Evolutionary conservation across 2,113 vertebrate species (phyloP).

Genomic region (Syngnathus floridae): DNA sequence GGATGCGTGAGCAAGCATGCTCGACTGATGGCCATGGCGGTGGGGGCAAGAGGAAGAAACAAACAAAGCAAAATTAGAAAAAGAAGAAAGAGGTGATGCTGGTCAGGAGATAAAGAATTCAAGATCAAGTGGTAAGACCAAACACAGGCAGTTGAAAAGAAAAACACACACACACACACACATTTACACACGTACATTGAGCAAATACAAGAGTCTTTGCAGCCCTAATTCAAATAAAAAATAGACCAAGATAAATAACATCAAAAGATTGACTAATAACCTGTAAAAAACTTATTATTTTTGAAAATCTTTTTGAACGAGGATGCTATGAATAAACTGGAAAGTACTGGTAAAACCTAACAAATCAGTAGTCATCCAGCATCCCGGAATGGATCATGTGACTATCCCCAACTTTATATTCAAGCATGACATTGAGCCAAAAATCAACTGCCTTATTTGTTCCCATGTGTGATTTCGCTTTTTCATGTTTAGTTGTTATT

Average conservation of each 20-base stretch:
- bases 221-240: no score
- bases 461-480: background rate
- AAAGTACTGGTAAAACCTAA: background rate
- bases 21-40: slow-evolving; percentile 59
- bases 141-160: background rate
- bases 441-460: background rate
- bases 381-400: background rate
- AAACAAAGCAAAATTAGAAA: slow-evolving; percentile 39
- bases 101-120: slow-evolving; percentile 21
- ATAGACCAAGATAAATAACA: no score
- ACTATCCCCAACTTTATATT: background rate
- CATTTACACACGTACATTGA: no score
- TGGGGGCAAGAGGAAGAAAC: slow-evolving; percentile 17
- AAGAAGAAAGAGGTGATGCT: slow-evolving; percentile 15
- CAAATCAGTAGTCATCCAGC: background rate
- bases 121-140: slow-evolving; percentile 33
- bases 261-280: no score
- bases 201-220: no score
- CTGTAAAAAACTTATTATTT: no score
- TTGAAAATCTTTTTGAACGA: no score
- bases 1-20: slow-evolving; percentile 84
- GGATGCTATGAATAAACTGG: no score
- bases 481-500: background rate
- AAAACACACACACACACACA: no score
- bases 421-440: background rate